Conservation (phyloP, 2,888 invertebrate genomes). For the Carabus problematicus region DNA sequence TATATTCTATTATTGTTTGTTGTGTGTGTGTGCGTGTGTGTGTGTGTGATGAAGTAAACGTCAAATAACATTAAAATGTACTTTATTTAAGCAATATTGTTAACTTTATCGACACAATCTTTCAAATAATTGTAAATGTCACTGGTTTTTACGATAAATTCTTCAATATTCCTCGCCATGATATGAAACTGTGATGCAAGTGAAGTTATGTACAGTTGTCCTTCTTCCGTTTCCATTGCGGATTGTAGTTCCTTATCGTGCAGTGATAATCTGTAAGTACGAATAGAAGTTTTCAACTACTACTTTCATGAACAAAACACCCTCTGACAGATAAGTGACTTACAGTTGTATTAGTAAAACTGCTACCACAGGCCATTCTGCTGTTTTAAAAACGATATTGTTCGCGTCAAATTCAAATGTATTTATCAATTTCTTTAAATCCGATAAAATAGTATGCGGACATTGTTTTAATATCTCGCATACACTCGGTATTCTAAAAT, state of each 20-base stretch:
- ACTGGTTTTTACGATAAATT: conserved; percentile 47
- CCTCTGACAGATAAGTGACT: conserved; percentile 51
- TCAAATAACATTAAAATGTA: not conserved
- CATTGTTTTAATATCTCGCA: conserved; percentile 33
- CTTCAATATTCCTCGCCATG: conserved; percentile 46
- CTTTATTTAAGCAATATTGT: conserved; percentile 5
- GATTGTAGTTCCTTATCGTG: conserved; percentile 49
- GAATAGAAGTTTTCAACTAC: conserved; percentile 5
- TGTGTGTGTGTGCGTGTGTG: no score
- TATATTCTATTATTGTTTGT: no score
- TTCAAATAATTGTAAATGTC: conserved; percentile 51
- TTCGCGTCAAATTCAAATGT: conserved; percentile 73
- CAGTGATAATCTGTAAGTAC: conserved; percentile 51
- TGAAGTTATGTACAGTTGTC: conserved; percentile 47
- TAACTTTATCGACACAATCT: conserved; percentile 45
- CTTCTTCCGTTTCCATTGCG: conserved; percentile 47
- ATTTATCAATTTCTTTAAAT: conserved; percentile 64
- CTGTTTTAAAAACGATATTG: conserved; percentile 76
- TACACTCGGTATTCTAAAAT: conserved; percentile 18
- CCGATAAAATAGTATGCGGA: conserved; percentile 49
- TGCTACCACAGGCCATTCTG: conserved; percentile 74
- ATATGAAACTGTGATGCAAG: conserved; percentile 47
- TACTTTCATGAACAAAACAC: no score
- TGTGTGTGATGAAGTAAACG: not conserved
- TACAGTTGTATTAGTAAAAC: conserved; percentile 74